These are phyloP conservation scores for Hemicentrotus pulcherrimus DNA, from an alignment of 35 echinoderm and acorn worm genomes.

Conservation along the genomic window DNA sequence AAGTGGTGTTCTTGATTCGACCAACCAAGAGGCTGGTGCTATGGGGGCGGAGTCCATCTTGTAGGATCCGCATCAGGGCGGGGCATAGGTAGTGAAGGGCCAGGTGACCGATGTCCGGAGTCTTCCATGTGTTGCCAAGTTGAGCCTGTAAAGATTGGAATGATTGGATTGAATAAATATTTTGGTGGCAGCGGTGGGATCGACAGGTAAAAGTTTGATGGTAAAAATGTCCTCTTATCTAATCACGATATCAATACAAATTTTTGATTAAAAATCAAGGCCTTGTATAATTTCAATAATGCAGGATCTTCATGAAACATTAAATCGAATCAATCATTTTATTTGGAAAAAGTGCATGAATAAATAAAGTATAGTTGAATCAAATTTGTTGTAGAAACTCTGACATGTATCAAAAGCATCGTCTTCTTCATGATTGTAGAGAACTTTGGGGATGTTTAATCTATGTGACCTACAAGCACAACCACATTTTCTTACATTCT, in stretches of 20 bases:
- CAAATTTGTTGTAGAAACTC: too few relatives aligned
- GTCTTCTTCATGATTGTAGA: too few relatives aligned
- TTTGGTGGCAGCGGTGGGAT: background rate
- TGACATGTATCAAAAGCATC: too few relatives aligned
- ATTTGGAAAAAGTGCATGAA: background rate
- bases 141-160: slow-evolving; percentile 33
- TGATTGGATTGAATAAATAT: background rate
- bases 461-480: too few relatives aligned
- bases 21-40: slow-evolving; percentile 82
- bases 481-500: too few relatives aligned
- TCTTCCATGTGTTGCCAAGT: slow-evolving; percentile 69
- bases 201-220: too few relatives aligned
- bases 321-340: background rate
- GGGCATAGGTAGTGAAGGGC: slow-evolving; percentile 86
- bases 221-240: too few relatives aligned
- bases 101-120: slow-evolving; percentile 73
- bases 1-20: slow-evolving; percentile 78
- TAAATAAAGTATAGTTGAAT: too few relatives aligned
- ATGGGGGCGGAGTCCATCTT: slow-evolving; percentile 79
- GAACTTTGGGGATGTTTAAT: too few relatives aligned
- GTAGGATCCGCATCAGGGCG: slow-evolving; percentile 73
- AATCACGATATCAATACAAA: background rate
- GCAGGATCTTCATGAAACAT: background rate
- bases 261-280: background rate
- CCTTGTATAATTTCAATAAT: background rate